Evolutionary conservation across 2,113 vertebrate genomes (phyloP).

Genomic region (Megaleporinus macrocephalus): DNA sequence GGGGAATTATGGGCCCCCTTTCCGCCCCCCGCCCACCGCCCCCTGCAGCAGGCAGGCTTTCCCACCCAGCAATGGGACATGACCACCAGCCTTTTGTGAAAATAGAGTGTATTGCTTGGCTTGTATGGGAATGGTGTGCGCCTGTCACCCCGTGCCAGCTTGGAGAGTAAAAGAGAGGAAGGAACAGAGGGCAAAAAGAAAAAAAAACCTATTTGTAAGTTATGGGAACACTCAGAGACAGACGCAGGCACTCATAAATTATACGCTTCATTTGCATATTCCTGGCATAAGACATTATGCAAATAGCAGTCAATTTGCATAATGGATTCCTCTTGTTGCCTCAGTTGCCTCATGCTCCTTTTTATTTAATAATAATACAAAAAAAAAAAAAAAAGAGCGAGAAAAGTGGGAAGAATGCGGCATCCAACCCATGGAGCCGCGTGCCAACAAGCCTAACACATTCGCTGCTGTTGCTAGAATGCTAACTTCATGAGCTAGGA

Average conservation of each 20-base stretch:
- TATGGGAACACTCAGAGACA: slow-evolving; percentile 91
- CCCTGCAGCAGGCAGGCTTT: slow-evolving; percentile 70
- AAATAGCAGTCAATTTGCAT: slow-evolving; percentile 92
- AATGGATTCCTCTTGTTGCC: slow-evolving; percentile 95
- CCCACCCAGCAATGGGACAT: slow-evolving; percentile 68
- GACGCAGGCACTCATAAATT: slow-evolving; percentile 95
- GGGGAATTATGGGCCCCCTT: slow-evolving; percentile 67
- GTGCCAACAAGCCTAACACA: slow-evolving; percentile 39
- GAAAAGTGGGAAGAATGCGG: slow-evolving; percentile 73
- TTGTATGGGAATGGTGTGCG: slow-evolving; percentile 66
- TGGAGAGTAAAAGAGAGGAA: slow-evolving; percentile 63
- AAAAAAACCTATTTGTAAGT: slow-evolving; percentile 85
- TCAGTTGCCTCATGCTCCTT: slow-evolving; percentile 87
- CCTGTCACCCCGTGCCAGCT: slow-evolving; percentile 68
- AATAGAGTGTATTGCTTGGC: slow-evolving; percentile 63
- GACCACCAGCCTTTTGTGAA: slow-evolving; percentile 67
- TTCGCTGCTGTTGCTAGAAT: neutral
- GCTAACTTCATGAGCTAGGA: neutral
- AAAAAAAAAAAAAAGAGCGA: slow-evolving; percentile 34
- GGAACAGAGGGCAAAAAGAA: slow-evolving; percentile 43
- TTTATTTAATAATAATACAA: slow-evolving; percentile 78
- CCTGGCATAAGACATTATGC: slow-evolving; percentile 95
- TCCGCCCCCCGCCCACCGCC: slow-evolving; percentile 49
- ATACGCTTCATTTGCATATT: slow-evolving; percentile 95
- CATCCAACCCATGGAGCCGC: slow-evolving; percentile 31